Base-by-base conservation (phyloP, 2,113 vertebrate genomes). In the Stigmatopora argus region DNA sequence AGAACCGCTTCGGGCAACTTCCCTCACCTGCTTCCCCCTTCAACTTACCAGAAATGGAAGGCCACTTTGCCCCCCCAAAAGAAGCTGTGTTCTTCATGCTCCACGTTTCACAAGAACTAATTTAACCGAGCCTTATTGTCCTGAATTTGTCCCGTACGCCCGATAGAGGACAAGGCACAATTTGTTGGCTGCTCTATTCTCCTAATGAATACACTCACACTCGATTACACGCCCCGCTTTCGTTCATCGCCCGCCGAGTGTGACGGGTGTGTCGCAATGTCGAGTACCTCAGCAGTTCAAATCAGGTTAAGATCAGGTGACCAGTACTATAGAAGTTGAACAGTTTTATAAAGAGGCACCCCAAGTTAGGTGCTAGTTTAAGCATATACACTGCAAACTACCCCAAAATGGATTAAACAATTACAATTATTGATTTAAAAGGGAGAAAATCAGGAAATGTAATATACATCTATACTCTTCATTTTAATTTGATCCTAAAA, bases 171-270 rank as follows among this genome's bases (percentile, higher is more conserved):
- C 85, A 81, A 83, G 83, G 59, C 74, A 64, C 78, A 78, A 82
- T 85, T 84, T 83, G 81, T 82, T 59, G 70, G 71, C 64, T 63
- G 77, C 71, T 76, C 80, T 73, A 18, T 51, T 85, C 77, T 71
- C 57, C 63, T 79, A 85, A 88, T 87, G 76, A 86, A 76, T 66
- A 35, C 69, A 85, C 85, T 87, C 79, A 83, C 70, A 84, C 83
- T 84, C 79, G 79, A 88, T 87, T 87, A 87, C 79, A 85, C 41
- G 52, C 60, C 81, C 66, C 12, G 73, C 82, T 82, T 74, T 78
- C 74, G 79, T 82, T 80, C 67, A 80, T 85, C 74, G 34, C 44
- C 67, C 62, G 62, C 67, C 67, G 70, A 65, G 73, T 83, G 62
- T 69, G 80, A 84, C 72, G 53, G 45, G 72, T 67, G 80, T 65